Percentiles rank a stretch among this genome's conserved stretches.
Evolutionary conservation across 2,888 invertebrate species (phyloP).

Genomic region (Tanypteryx hageni): DNA sequence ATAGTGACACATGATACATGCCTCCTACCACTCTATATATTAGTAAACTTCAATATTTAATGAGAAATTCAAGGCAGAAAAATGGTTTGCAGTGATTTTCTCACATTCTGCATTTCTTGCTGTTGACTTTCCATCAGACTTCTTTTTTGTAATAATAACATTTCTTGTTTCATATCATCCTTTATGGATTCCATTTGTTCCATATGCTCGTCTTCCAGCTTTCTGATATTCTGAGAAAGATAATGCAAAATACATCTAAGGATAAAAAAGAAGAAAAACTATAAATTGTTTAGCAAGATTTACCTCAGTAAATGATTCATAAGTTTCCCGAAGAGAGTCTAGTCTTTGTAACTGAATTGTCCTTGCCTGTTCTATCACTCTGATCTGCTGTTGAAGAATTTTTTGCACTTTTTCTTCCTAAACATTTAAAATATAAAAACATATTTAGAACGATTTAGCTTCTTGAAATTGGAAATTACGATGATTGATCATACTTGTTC

Average conservation of each 20-base stretch:
- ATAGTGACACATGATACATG: too few species aligned
- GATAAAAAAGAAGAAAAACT: neutral
- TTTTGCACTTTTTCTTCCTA: neutral
- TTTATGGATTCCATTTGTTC: neutral
- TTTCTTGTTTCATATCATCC: slow-evolving; percentile 16
- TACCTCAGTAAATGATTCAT: neutral
- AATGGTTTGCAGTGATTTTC: slow-evolving; percentile 14
- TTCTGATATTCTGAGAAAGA: neutral
- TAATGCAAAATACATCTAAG: neutral
- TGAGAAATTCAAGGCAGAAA: neutral
- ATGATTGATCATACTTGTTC: neutral
- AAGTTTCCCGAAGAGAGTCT: neutral
- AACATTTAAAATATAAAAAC: neutral
- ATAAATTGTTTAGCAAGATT: neutral
- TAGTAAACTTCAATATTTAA: too few species aligned
- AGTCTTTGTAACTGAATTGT: neutral
- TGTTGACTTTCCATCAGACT: slow-evolving; percentile 39
- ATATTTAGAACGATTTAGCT: neutral
- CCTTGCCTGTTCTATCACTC: neutral
- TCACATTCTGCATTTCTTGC: slow-evolving; percentile 9
- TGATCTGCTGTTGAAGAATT: neutral
- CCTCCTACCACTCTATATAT: too few species aligned
- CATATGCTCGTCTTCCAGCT: neutral
- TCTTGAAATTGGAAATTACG: neutral
- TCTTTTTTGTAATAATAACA: slow-evolving; percentile 2